Conservation (phyloP, 2,888 invertebrate genomes). For the Sesia apiformis region DNA sequence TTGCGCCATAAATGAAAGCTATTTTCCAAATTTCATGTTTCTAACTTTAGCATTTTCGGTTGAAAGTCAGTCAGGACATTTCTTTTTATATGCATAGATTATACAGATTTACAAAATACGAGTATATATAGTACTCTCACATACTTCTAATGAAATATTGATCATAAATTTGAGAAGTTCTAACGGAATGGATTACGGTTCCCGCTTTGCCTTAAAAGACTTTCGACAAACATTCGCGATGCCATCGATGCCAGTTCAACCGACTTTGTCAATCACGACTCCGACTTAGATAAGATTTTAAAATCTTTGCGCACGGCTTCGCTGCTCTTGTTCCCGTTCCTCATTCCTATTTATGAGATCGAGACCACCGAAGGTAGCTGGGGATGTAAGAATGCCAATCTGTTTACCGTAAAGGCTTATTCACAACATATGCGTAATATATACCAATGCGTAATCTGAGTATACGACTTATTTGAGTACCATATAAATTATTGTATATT, state of each 20-base stretch:
- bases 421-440: background rate
- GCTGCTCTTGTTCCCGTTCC: constrained; percentile 22
- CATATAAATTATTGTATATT: too few species aligned
- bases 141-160: too few species aligned
- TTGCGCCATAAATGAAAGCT: too few species aligned
- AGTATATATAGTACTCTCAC: too few species aligned
- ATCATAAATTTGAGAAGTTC: too few species aligned
- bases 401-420: background rate
- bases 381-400: background rate
- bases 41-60: too few species aligned
- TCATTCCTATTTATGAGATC: constrained; percentile 47
- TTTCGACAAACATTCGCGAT: background rate
- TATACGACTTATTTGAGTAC: too few species aligned
- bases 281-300: constrained; percentile 40
- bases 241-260: background rate
- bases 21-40: too few species aligned
- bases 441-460: background rate
- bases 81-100: too few species aligned
- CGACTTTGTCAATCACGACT: constrained; percentile 42
- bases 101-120: too few species aligned
- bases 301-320: constrained; percentile 26
- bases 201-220: background rate
- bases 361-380: constrained; percentile 16
- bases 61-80: too few species aligned
- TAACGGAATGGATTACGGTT: background rate